These are phyloP conservation scores for Hydrochoerus hydrochaeris DNA, from an alignment of 2,113 vertebrate species.

Conservation along the genomic window DNA sequence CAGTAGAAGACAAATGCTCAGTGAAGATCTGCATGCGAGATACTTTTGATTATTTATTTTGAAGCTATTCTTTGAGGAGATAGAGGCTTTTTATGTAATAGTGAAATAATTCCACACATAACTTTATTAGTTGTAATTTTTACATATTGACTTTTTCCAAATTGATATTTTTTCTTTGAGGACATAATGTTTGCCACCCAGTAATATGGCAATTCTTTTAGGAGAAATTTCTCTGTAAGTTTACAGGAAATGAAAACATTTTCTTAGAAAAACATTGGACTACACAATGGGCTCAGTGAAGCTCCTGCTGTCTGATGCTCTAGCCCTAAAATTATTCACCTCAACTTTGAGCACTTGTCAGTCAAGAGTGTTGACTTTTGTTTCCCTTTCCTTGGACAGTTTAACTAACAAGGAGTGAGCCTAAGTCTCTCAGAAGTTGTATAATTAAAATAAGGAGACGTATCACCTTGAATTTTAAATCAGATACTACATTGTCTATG, in stretches of 20 bases:
- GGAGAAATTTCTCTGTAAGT: background rate
- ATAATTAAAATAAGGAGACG: background rate
- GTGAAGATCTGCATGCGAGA: background rate
- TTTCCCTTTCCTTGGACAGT: constrained; percentile 1
- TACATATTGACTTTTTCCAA: background rate
- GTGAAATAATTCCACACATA: background rate
- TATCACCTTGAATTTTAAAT: constrained; percentile 39
- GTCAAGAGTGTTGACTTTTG: constrained; percentile 29
- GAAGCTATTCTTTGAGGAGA: constrained; percentile 44
- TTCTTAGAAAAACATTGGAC: background rate
- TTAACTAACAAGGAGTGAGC: background rate
- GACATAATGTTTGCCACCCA: constrained; percentile 12
- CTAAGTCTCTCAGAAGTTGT: constrained; percentile 3
- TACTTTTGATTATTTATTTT: constrained; percentile 44
- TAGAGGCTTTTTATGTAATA: constrained; percentile 44
- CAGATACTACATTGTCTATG: background rate
- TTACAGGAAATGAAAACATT: constrained; percentile 22
- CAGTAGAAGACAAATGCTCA: background rate
- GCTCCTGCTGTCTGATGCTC: background rate
- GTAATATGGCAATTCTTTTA: background rate
- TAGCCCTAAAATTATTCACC: background rate
- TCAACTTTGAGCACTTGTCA: background rate
- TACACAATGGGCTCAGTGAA: background rate
- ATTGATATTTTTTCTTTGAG: background rate
- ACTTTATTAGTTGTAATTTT: constrained; percentile 41